Evolutionary conservation across 2,113 vertebrate species (phyloP).

Genomic region (Orthonyx spaldingii): DNA sequence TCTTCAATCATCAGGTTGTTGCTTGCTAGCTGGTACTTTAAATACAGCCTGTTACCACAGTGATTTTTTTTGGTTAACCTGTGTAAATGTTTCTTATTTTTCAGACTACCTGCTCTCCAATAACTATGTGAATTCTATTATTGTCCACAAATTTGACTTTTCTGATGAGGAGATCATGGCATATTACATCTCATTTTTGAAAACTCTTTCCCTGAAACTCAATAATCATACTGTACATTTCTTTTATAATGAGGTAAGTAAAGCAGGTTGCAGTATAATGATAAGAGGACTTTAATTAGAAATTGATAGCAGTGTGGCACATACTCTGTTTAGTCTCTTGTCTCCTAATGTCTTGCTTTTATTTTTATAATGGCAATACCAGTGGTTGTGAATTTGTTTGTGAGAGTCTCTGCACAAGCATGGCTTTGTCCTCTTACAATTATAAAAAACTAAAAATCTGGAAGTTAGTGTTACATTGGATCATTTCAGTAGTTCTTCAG

Average conservation of each 20-base stretch:
- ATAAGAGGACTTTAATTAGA: neutral
- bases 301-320: neutral
- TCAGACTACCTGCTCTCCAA: conserved; percentile 96
- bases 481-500: neutral
- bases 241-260: conserved; percentile 97
- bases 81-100: neutral
- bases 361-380: neutral
- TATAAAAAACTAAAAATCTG: neutral
- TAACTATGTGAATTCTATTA: conserved; percentile 98
- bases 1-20: neutral
- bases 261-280: neutral
- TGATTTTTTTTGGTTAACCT: neutral
- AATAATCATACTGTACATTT: conserved; percentile 98
- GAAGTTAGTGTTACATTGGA: neutral
- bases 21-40: neutral
- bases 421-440: neutral
- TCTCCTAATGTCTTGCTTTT: neutral
- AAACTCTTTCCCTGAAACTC: conserved; percentile 95
- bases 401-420: neutral
- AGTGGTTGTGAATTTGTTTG: neutral
- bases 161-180: conserved; percentile 99
- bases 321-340: neutral
- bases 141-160: conserved; percentile 98
- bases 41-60: neutral
- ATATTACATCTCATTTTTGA: conserved; percentile 98